Conservation (phyloP, 2,113 vertebrate genomes). For the Aythya baeri region DNA sequence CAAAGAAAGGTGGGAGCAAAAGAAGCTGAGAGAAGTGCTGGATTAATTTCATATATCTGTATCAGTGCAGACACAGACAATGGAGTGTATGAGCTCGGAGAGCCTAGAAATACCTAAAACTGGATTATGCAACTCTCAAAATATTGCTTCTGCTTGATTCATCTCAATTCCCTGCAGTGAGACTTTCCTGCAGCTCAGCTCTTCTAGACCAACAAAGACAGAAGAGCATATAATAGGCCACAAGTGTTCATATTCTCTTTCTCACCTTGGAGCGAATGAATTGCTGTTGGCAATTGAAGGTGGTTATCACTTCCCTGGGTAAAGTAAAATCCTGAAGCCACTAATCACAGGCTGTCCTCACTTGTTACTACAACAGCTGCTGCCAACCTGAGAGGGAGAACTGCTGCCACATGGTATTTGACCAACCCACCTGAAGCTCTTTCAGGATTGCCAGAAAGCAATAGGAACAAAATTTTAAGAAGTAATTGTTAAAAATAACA, state of each 20-base stretch:
- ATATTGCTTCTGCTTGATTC: neutral
- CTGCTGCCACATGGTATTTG: neutral
- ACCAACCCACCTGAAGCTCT: neutral
- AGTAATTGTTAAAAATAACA: neutral
- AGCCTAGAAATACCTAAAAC: neutral
- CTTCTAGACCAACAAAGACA: neutral
- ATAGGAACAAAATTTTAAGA: neutral
- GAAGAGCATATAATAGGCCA: neutral
- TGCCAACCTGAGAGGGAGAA: neutral
- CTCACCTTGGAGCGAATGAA: constrained; percentile 5
- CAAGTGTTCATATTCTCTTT: neutral
- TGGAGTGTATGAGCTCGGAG: neutral
- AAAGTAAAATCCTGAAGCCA: neutral
- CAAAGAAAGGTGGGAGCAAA: neutral
- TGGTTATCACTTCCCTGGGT: neutral
- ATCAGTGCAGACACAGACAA: neutral
- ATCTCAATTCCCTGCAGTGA: neutral
- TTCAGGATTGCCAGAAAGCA: neutral
- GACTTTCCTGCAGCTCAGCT: neutral
- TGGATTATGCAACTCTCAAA: neutral
- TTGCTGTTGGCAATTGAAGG: neutral
- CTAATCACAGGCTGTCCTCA: neutral
- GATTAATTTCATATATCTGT: neutral
- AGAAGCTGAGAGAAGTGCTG: neutral
- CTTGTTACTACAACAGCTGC: neutral